Base-by-base conservation (phyloP, 2,888 invertebrate species). In the Gymnocheta viridis region DNA sequence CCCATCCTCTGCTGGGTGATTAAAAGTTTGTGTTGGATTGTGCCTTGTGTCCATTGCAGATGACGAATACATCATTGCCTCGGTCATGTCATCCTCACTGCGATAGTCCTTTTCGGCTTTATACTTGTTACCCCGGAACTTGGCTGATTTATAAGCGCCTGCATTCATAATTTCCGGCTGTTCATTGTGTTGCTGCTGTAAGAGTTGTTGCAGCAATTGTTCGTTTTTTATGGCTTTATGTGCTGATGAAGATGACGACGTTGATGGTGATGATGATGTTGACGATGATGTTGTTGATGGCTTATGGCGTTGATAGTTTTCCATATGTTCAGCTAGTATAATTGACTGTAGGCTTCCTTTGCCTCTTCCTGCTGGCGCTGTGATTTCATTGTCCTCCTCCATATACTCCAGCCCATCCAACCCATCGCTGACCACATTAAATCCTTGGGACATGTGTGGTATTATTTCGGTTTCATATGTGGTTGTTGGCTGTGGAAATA, bases 381-480 rank as follows among this genome's bases (percentile, higher is more conserved):
- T 62, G 54, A 84, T 81, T 77, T 84, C 84, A 69, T 84, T 84
- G 38, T 81, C 80, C 76, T 76, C 76, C 14, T 80, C 81, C 38
- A 64, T 51, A 4, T 79, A 69, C 29, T 74, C 47, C 4, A 44
- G 56, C 29, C 66, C 79, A 62, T 64, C n/a, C 54, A 56, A 54
- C 0, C 54, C 44, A 24, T 54, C 56, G 14, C 58, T 77, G 24
- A 73, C 77, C 72, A 73, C 62, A 67, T 67, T 64, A 58, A 72
- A 64, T 64, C 77, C 78, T 72, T 58, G 70, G 22, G 38, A 73
- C 62, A 78, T 64, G 77, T 77, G 67, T 67, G 84, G 77, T 47
- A 81, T 77, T 78, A 81, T 78, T 73, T 84, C 69, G 72, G 72
- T 72, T 82, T 84, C 81, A 47, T 81, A 81, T 77, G 84, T 78